Evolutionary conservation across 2,797 vertebrate species (phyloP), one percentile per base, ranked within the genome.

Genomic region (Sarcophilus harrisii): DNA sequence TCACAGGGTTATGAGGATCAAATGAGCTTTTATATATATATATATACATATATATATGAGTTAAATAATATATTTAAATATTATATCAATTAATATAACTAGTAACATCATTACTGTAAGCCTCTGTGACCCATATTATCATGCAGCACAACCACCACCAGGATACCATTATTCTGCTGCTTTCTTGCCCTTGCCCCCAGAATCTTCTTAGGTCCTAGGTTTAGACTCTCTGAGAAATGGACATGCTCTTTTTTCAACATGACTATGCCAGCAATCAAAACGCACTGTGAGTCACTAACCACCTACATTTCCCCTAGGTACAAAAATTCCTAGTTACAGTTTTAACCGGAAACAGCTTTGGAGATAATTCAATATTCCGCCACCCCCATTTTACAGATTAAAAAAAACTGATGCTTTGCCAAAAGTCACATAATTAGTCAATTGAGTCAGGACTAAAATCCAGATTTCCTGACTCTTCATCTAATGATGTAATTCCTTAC

Each of bases 341-440:
- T 92, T 89, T 54, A 95, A 93, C 66, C 55, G 58, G 28, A 95
- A 93, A 38, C 55, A 55, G 54, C 91, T 59, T 93, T 87, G 38
- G 93, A 97, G 45, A 24, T 95, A 92, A 91, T 92, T n/a, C 55
- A 87, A 58, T 66, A 45, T 59, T 95, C 29, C 28, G n/a, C n/a
- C 14, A n/a, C 13, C 62, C 52, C 92, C 58, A 90, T 91, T 96
- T 52, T 95, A 54, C 96, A 95, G 94, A 73, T 93, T 91, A 62
- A 91, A 62, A 28, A 94, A 96, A 94, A 90, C 49, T 62, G 81
- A 93, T 81, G 91, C 73, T 4, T 58, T 38, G 32, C 55, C 27
- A 2, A 57, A 27, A 58, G 28, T 96, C 60, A 91, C 58, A 94
- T 21, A 89, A 55, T 49, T 45, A 27, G 91, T 52, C 66, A 45